Evolutionary conservation across 2,888 invertebrate genomes (phyloP).

Genomic region (Athalia circularis): DNA sequence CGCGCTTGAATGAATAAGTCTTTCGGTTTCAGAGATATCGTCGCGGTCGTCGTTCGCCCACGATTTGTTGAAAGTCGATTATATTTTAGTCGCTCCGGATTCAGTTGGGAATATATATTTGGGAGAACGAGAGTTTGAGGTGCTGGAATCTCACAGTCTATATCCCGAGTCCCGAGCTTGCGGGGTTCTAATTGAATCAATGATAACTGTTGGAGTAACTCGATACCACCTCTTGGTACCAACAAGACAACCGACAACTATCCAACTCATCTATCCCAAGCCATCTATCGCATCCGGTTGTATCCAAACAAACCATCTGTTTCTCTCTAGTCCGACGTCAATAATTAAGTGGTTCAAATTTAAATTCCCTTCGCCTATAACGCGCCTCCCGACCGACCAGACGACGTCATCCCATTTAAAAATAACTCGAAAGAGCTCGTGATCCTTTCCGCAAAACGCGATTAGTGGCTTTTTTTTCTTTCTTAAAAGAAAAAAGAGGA

Average conservation of each 20-base stretch:
- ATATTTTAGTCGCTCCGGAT: background rate
- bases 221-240: slow-evolving; percentile 34
- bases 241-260: background rate
- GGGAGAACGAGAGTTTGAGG: too few relatives aligned
- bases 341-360: slow-evolving; percentile 45
- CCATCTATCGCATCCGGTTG: slow-evolving; percentile 36
- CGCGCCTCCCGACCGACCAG: background rate
- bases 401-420: background rate
- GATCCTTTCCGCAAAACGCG: too few relatives aligned
- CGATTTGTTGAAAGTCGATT: slow-evolving; percentile 16
- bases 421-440: background rate
- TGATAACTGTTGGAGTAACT: slow-evolving; percentile 45
- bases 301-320: slow-evolving; percentile 9
- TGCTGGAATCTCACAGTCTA: slow-evolving; percentile 19
- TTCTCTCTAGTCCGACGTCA: slow-evolving; percentile 12
- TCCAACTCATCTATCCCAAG: background rate
- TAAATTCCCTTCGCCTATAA: slow-evolving; percentile 21
- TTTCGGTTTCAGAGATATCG: background rate
- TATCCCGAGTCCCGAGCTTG: slow-evolving; percentile 12
- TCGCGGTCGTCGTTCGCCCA: slow-evolving; percentile 7
- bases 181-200: slow-evolving; percentile 46
- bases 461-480: too few relatives aligned
- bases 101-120: too few relatives aligned
- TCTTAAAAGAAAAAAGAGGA: too few relatives aligned
- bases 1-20: slow-evolving; percentile 22